Conservation (phyloP, 2,888 invertebrate species). For the Orchesella flavescens region DNA sequence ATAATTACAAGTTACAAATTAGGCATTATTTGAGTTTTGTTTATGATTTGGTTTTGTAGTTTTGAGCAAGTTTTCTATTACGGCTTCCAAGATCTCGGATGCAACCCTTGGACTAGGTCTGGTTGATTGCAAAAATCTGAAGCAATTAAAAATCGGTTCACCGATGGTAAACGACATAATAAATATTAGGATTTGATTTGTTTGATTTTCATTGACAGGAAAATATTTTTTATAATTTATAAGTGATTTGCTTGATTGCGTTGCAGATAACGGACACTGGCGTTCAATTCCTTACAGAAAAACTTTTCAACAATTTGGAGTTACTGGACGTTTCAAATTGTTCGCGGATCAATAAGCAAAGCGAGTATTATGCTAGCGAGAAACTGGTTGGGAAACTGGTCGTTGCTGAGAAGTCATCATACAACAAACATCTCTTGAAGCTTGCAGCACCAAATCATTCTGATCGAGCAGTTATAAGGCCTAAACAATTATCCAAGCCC, state of each 20-base stretch:
- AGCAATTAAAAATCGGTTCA: slow-evolving; percentile 44
- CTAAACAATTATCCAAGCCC: slow-evolving; percentile 1
- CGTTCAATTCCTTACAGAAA: slow-evolving; percentile 63
- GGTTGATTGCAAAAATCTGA: slow-evolving; percentile 58
- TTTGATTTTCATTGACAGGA: too few species aligned
- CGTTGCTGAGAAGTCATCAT: slow-evolving; percentile 30
- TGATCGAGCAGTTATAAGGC: slow-evolving; percentile 30
- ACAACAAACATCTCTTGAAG: slow-evolving; percentile 19
- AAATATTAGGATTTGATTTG: not conserved
- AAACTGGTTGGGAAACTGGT: slow-evolving; percentile 53
- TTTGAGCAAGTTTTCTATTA: slow-evolving; percentile 44
- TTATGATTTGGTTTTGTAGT: slow-evolving; percentile 6
- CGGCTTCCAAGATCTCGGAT: slow-evolving; percentile 53
- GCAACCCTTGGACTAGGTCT: slow-evolving; percentile 59
- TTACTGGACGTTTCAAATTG: slow-evolving; percentile 62
- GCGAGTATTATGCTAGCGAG: slow-evolving; percentile 66
- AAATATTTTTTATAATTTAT: not conserved
- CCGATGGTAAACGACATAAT: slow-evolving; percentile 51
- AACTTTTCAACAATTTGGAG: slow-evolving; percentile 50
- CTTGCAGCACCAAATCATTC: not conserved
- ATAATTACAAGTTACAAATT: not conserved
- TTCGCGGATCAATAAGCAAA: slow-evolving; percentile 63
- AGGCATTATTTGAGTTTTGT: not conserved
- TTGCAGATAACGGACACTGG: slow-evolving; percentile 67
- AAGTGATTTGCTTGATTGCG: not conserved